Percentiles rank a stretch among this genome's conserved stretches.
phyloP scores from a whole-genome alignment of 2,113 vertebrate genomes.

The Pithys albifrons region DNA sequence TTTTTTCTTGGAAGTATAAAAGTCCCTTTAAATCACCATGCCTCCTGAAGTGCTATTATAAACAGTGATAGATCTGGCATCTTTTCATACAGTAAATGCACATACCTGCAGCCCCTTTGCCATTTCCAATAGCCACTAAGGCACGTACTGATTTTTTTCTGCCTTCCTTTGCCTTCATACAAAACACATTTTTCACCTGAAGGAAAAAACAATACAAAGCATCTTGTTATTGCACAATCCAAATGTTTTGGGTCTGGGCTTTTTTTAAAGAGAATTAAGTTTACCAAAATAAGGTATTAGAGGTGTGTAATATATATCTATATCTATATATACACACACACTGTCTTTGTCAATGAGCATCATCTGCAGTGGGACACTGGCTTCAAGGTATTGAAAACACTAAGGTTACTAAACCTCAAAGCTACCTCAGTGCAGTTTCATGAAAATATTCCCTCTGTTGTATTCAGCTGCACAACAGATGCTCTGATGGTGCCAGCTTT shows the following conservation, averaged over 20 bases:
- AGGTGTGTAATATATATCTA: not conserved
- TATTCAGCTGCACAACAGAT: not conserved
- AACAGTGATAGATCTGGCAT: not conserved
- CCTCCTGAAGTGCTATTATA: not conserved
- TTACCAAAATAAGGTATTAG: not conserved
- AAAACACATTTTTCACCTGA: constrained; percentile 92
- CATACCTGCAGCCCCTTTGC: constrained; percentile 89
- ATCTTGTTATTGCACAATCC: not conserved
- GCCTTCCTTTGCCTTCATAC: constrained; percentile 96
- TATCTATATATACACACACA: not conserved
- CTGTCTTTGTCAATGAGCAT: not conserved
- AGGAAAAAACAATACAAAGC: not conserved
- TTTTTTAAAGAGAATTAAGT: not conserved
- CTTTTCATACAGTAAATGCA: not conserved
- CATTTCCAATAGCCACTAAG: constrained; percentile 90
- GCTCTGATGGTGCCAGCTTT: not conserved
- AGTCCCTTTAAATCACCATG: not conserved
- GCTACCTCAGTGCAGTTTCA: not conserved
- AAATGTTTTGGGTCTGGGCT: not conserved
- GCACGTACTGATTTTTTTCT: constrained; percentile 87
- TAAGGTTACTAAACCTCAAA: not conserved
- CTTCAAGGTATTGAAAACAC: not conserved
- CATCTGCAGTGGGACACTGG: not conserved
- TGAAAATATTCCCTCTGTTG: not conserved
- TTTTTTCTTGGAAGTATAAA: not conserved